Conservation (phyloP, 2,888 invertebrate genomes). For the Acrobasis suavella region DNA sequence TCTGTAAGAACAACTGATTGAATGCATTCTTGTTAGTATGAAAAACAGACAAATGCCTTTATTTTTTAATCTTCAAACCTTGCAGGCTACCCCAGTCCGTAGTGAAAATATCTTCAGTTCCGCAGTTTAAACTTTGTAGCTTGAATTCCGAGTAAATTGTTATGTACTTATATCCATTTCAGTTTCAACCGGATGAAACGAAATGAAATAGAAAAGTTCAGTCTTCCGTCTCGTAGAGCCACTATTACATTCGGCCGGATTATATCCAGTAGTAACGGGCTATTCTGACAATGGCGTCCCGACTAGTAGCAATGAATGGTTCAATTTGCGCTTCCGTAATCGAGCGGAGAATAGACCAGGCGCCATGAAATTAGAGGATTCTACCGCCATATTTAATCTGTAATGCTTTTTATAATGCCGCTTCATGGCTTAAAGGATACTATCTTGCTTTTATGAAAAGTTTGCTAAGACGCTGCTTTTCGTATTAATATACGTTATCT, state of each 20-base stretch:
- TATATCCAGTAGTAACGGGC: slow-evolving; percentile 20
- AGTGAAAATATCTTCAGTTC: neutral
- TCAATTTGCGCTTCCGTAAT: slow-evolving; percentile 74
- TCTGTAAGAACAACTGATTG: too few relatives aligned
- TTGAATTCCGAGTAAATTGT: slow-evolving; percentile 1
- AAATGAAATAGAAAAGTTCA: slow-evolving; percentile 17
- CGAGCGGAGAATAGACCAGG: slow-evolving; percentile 70
- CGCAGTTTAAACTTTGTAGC: slow-evolving; percentile 3
- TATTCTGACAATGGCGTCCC: slow-evolving; percentile 22
- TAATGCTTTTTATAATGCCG: slow-evolving; percentile 25
- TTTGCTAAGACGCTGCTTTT: slow-evolving; percentile 3
- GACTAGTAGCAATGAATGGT: slow-evolving; percentile 61
- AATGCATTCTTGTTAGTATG: too few relatives aligned
- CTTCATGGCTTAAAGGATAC: slow-evolving; percentile 20
- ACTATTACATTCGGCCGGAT: slow-evolving; percentile 22
- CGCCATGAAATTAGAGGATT: slow-evolving; percentile 74
- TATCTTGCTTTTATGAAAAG: slow-evolving; percentile 11
- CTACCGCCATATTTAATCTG: slow-evolving; percentile 23
- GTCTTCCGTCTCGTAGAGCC: slow-evolving; percentile 11
- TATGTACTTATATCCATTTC: slow-evolving; percentile 2
- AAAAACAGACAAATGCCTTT: too few relatives aligned
- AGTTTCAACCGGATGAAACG: slow-evolving; percentile 15
- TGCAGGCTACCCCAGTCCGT: too few relatives aligned
- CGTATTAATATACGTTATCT: neutral
- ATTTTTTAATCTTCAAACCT: too few relatives aligned